Conservation (phyloP, 2,113 vertebrate genomes). For the Ciconia stormi region DNA sequence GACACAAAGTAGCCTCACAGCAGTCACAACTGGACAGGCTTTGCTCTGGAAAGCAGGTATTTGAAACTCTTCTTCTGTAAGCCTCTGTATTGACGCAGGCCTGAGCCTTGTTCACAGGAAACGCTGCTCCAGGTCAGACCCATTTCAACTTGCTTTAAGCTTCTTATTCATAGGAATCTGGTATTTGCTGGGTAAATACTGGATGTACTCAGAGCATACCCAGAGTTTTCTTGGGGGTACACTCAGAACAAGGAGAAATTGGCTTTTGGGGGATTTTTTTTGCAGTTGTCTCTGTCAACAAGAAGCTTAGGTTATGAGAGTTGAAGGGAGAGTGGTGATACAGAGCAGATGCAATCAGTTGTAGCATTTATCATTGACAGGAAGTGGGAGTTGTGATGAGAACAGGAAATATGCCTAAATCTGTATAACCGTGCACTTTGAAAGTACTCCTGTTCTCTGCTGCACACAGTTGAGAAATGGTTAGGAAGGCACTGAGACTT, state of each 20-base stretch:
- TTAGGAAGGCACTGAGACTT: background rate
- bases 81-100: background rate
- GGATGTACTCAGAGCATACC: background rate
- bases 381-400: constrained; percentile 9
- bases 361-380: background rate
- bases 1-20: background rate
- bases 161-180: background rate
- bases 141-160: background rate
- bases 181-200: background rate
- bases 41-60: background rate
- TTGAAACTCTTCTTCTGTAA: background rate
- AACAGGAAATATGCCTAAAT: background rate
- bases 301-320: background rate
- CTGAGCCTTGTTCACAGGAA: background rate
- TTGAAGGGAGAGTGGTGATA: background rate
- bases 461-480: background rate
- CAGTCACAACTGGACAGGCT: background rate
- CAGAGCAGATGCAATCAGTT: background rate
- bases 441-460: background rate
- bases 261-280: background rate
- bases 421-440: background rate
- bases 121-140: background rate
- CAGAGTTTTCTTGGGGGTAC: background rate
- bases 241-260: background rate
- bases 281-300: background rate